Base-by-base conservation (phyloP, 1,140 invertebrate genomes). In the Dolichoris vasculosae region DNA sequence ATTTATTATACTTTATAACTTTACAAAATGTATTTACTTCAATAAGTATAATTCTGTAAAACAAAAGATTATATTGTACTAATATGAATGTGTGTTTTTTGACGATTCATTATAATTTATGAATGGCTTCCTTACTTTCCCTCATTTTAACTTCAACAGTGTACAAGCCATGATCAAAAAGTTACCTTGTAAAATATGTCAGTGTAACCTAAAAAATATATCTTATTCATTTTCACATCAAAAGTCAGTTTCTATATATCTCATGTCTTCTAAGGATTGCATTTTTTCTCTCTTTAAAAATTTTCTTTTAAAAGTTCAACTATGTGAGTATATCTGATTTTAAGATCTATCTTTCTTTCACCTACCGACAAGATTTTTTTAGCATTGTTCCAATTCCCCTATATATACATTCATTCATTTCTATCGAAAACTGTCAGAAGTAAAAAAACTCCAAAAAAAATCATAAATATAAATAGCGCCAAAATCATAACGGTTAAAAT, bases 341-440 rank as follows among this genome's bases (percentile, higher is more conserved):
- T 35, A 4, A 71, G 67, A 63, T 63, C 55, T 23, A 20, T n/a
- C 64, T 38, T 71, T 38, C 67, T 75, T 46, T 75, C 73, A 38
- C 38, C 40, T 3, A 35, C 23, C 40, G 40, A 43, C 38, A n/a
- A 2, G 67, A 20, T 82, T 75, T 59, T 46, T 73, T 46, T 48
- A 30, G 67, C 87, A 90, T 91, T 90, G 89, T 91, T 87, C 87
- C 69, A 85, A 87, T 38, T 67, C 38, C 83, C 46, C 79, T 7
- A 71, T 35, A 43, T 83, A 64, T 43, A 64, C 76, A n/a, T 84
- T 73, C 69, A 20, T 77, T 79, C 88, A 89, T 89, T 88, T 82
- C 85, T 86, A 90, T 90, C 89, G 86, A 89, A 81, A 77, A 78
- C 46, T 87, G 82, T 85, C 86, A 59, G 87, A 86, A 73, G 73